Evolutionary conservation across 2,113 vertebrate species (phyloP).

Genomic region (Plecturocebus donacophilus): DNA sequence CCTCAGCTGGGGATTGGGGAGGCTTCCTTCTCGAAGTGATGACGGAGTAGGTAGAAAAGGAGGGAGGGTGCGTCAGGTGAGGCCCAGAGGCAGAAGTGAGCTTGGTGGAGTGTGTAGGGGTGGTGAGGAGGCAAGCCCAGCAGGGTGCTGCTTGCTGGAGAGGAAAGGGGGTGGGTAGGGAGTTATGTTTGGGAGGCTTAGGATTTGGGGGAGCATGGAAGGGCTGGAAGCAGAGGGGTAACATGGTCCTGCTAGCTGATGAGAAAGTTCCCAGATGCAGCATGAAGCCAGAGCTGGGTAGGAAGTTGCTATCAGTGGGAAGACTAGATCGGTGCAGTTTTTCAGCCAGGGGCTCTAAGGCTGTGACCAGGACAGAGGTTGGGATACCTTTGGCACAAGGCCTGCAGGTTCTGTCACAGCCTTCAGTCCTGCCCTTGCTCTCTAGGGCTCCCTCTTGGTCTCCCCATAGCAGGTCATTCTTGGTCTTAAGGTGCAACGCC

Average conservation of each 20-base stretch:
- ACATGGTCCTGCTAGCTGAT: background rate
- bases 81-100: background rate
- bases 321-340: background rate
- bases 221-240: background rate
- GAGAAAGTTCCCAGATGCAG: background rate
- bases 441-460: background rate
- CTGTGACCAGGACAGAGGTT: background rate
- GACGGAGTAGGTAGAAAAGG: background rate
- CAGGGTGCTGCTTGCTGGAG: background rate
- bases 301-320: background rate
- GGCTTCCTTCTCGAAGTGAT: background rate
- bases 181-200: background rate
- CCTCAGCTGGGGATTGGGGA: background rate
- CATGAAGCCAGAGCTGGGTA: too few relatives aligned
- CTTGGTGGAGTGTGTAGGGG: background rate
- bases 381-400: too few relatives aligned
- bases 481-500: background rate
- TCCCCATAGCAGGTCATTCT: background rate
- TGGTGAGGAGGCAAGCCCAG: background rate
- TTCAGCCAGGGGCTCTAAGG: background rate
- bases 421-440: background rate
- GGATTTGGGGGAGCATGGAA: background rate
- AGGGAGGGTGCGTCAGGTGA: background rate
- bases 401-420: background rate
- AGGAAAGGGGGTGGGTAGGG: background rate